Percentiles rank a stretch among this genome's conserved stretches.
phyloP scores from a whole-genome alignment of 1,140 invertebrate genomes.

The Achatina immaculata region DNA sequence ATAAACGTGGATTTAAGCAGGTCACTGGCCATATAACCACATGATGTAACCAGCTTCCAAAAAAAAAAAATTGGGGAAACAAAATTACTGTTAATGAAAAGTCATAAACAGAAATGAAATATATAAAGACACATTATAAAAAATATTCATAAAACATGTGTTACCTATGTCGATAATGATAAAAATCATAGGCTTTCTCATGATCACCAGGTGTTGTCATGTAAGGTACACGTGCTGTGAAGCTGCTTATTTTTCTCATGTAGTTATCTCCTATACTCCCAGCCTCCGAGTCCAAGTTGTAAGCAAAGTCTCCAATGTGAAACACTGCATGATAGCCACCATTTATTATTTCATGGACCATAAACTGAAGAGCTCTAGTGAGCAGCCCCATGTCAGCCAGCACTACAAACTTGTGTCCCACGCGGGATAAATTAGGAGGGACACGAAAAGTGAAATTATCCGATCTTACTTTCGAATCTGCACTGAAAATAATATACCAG shows the following conservation, averaged over 20 bases:
- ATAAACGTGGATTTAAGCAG: no score
- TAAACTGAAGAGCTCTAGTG: constrained; percentile 80
- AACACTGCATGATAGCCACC: constrained; percentile 86
- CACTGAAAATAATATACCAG: constrained; percentile 50
- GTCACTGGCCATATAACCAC: no score
- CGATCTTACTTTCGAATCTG: constrained; percentile 43
- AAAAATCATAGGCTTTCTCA: constrained; percentile 53
- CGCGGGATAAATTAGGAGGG: constrained; percentile 35
- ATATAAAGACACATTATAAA: neutral
- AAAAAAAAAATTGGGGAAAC: no score
- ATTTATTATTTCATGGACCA: constrained; percentile 85
- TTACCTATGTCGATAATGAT: constrained; percentile 64
- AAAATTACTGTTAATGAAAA: no score
- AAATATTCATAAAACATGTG: neutral
- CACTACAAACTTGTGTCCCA: constrained; percentile 77
- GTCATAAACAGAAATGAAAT: no score
- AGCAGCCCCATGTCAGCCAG: constrained; percentile 93
- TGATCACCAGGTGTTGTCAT: constrained; percentile 72
- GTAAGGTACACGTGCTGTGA: constrained; percentile 68
- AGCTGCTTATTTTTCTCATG: constrained; percentile 63
- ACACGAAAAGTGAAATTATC: constrained; percentile 53
- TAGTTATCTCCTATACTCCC: constrained; percentile 66
- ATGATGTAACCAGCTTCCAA: no score
- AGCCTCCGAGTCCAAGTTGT: constrained; percentile 66
- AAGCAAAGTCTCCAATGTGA: constrained; percentile 80